phyloP scores from a whole-genome alignment of 2,888 invertebrate species.

The Limulus polyphemus region DNA sequence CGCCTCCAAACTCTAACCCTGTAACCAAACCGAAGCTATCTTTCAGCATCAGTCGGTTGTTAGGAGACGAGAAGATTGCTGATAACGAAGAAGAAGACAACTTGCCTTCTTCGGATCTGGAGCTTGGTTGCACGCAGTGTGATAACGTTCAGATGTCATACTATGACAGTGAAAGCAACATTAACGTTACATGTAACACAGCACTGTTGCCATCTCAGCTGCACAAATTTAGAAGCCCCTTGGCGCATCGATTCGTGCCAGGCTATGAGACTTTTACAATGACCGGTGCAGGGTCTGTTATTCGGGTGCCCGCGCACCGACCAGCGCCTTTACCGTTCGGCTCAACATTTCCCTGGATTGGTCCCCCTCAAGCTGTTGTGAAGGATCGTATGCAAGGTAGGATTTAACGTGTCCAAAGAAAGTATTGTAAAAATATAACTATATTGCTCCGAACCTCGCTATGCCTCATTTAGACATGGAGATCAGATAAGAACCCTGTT shows the following conservation, averaged over 20 bases:
- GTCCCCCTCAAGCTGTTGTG: constrained; percentile 44
- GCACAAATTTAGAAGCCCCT: too few species aligned
- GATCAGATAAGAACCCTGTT: too few species aligned
- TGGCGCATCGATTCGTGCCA: too few species aligned
- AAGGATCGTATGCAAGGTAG: constrained; percentile 70
- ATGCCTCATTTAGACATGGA: too few species aligned
- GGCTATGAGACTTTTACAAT: too few species aligned
- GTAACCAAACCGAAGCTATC: constrained; percentile 40
- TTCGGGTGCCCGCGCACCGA: constrained; percentile 47
- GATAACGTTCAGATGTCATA: too few species aligned
- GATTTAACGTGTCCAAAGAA: constrained; percentile 27
- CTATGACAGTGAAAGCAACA: too few species aligned
- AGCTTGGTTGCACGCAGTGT: too few species aligned
- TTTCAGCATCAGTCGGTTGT: constrained; percentile 67
- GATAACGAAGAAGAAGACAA: constrained; percentile 9
- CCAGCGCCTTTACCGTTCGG: constrained; percentile 41
- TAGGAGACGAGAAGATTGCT: constrained; percentile 37
- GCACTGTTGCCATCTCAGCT: too few species aligned
- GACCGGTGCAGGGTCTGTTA: constrained; percentile 29
- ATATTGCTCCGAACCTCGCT: too few species aligned
- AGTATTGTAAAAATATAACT: too few species aligned
- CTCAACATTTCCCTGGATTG: constrained; percentile 24
- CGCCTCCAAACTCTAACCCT: constrained; percentile 9
- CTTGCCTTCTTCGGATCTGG: constrained; percentile 6
- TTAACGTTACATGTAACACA: too few species aligned